Percentiles rank a stretch among this genome's conserved stretches.
Evolutionary conservation across 1,140 invertebrate genomes (phyloP).

Genomic region (Drosophila insularis): DNA sequence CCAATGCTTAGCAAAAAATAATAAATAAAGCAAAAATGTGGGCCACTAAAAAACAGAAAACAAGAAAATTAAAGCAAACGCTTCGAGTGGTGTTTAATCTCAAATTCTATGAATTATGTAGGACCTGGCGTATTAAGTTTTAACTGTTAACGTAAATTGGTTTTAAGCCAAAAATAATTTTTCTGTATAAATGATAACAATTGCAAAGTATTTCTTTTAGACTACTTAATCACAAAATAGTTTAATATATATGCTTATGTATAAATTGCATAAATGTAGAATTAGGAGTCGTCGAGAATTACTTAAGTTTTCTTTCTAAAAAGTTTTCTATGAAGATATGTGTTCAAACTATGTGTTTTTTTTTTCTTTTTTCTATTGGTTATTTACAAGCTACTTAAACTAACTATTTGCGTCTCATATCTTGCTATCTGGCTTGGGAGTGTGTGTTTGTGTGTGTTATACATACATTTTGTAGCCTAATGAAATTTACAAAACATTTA

Average conservation of each 20-base stretch:
- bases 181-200: slow-evolving; percentile 20
- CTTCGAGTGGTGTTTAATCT: not conserved
- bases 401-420: not conserved
- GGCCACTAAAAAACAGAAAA: not conserved
- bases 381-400: slow-evolving; percentile 2
- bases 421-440: not conserved
- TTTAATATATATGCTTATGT: not conserved
- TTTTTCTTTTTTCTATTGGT: not conserved
- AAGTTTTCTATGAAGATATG: not conserved
- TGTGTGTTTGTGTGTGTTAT: not conserved
- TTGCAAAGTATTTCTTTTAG: not conserved
- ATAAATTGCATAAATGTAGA: not conserved
- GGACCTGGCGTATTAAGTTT: too few species aligned
- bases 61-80: slow-evolving; percentile 24
- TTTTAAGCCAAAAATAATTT: too few species aligned
- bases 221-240: not conserved
- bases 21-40: slow-evolving; percentile 25
- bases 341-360: not conserved
- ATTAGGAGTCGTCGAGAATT: not conserved
- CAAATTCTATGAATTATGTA: too few species aligned
- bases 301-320: too few species aligned
- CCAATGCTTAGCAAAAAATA: slow-evolving; percentile 20
- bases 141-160: too few species aligned
- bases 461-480: not conserved
- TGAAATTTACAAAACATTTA: not conserved